A percentile compares a stretch with the other conserved stretches of the same genome.
These are phyloP conservation scores for Theocolax elegans DNA, from an alignment of 1,140 invertebrate genomes.

Conservation along the genomic window DNA sequence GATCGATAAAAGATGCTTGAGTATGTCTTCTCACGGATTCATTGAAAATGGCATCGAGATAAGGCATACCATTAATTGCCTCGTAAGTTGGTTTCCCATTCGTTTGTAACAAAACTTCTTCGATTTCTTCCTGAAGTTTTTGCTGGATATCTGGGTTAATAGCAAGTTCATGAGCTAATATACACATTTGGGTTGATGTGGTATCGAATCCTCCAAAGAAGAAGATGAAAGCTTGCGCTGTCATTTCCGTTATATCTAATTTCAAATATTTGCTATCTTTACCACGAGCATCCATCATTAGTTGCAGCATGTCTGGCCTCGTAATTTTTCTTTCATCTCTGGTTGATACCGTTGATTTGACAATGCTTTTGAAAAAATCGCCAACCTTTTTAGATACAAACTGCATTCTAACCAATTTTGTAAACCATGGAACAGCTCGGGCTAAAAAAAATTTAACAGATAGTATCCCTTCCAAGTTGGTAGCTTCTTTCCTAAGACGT, in stretches of 20 bases:
- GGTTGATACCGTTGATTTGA: constrained; percentile 65
- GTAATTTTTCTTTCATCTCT: constrained; percentile 64
- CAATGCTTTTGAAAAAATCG: constrained; percentile 57
- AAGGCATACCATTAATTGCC: constrained; percentile 62
- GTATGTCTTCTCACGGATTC: constrained; percentile 72
- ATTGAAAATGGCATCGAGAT: constrained; percentile 64
- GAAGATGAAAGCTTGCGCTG: constrained; percentile 50
- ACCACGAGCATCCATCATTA: constrained; percentile 64
- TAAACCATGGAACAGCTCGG: constrained; percentile 38
- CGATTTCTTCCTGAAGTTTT: constrained; percentile 71
- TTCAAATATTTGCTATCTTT: constrained; percentile 49
- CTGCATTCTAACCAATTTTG: constrained; percentile 44
- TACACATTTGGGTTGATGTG: constrained; percentile 67
- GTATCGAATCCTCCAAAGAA: constrained; percentile 69
- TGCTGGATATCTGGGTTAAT: constrained; percentile 71
- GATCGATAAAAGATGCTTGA: constrained; percentile 56
- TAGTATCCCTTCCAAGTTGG: constrained; percentile 44
- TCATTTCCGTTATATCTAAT: constrained; percentile 49
- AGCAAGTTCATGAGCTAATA: constrained; percentile 68
- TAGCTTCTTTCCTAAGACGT: constrained; percentile 12
- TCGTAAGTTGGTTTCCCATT: constrained; percentile 61
- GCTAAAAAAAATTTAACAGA: constrained; percentile 42
- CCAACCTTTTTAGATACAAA: constrained; percentile 42
- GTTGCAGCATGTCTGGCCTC: constrained; percentile 69
- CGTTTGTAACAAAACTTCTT: constrained; percentile 50